Evolutionary conservation across 2,113 vertebrate genomes (phyloP).

Genomic region (Hypocryptadius cinnamomeus): DNA sequence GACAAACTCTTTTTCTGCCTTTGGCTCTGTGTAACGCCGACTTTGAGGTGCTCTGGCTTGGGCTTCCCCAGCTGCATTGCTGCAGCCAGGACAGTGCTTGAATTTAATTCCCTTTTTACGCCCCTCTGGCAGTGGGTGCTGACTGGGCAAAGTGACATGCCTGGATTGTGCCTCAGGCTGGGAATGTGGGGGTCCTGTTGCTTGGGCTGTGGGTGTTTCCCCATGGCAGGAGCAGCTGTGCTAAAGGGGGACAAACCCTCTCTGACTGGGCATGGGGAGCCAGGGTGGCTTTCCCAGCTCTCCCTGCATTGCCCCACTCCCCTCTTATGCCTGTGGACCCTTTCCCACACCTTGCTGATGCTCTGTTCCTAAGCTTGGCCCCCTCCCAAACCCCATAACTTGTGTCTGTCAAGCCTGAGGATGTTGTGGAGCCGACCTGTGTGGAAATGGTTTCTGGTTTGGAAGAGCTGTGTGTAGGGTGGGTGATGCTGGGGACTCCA

Average conservation of each 20-base stretch:
- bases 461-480: background rate
- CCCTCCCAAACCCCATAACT: background rate
- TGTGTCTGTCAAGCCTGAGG: background rate
- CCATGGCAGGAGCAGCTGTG: background rate
- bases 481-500: background rate
- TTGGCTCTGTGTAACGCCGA: background rate
- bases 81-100: background rate
- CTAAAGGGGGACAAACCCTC: background rate
- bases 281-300: background rate
- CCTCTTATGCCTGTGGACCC: background rate
- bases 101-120: background rate
- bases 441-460: background rate
- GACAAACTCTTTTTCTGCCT: background rate
- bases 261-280: background rate
- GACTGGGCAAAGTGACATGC: background rate
- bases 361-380: background rate
- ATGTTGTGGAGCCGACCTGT: background rate
- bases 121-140: background rate
- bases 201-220: background rate
- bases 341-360: background rate
- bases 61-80: background rate
- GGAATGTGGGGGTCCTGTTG: accelerated
- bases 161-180: background rate
- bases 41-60: background rate
- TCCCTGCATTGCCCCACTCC: background rate